Conservation (phyloP, 1,140 invertebrate species). For the Harpegnathos saltator region DNA sequence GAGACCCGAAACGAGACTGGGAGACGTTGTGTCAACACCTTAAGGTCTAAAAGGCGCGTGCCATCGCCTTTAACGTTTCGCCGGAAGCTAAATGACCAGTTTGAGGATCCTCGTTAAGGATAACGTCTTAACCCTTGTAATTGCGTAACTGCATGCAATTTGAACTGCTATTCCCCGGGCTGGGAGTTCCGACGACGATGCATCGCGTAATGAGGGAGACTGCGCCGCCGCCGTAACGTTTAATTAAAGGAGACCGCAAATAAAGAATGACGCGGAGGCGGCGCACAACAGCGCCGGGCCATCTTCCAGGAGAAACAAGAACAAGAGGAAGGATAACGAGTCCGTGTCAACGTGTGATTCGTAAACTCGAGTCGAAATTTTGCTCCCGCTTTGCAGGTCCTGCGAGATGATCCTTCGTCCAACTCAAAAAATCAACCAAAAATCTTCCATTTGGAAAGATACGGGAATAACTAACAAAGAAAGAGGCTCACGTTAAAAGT, state of each 20-base stretch:
- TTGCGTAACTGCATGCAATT: constrained; percentile 66
- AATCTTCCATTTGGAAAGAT: too few relatives aligned
- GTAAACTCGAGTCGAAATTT: too few relatives aligned
- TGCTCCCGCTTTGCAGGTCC: too few relatives aligned
- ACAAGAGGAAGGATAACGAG: neutral
- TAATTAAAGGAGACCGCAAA: constrained; percentile 42
- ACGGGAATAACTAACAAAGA: neutral
- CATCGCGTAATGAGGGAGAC: constrained; percentile 26
- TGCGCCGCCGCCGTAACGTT: neutral
- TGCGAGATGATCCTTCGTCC: too few relatives aligned
- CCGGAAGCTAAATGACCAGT: constrained; percentile 43
- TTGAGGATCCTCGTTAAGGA: constrained; percentile 58
- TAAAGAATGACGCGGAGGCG: neutral
- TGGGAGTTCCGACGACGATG: neutral
- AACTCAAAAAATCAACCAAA: too few relatives aligned
- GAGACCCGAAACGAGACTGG: constrained; percentile 25
- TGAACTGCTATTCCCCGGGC: constrained; percentile 42
- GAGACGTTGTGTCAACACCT: constrained; percentile 54
- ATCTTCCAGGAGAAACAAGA: neutral
- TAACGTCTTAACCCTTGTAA: constrained; percentile 71
- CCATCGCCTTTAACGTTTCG: constrained; percentile 63
- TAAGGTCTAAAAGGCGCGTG: constrained; percentile 32
- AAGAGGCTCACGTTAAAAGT: neutral
- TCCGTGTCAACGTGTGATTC: neutral
- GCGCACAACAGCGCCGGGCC: neutral